Conservation (phyloP, 2,888 invertebrate genomes). For the Leptogaster cylindrica region DNA sequence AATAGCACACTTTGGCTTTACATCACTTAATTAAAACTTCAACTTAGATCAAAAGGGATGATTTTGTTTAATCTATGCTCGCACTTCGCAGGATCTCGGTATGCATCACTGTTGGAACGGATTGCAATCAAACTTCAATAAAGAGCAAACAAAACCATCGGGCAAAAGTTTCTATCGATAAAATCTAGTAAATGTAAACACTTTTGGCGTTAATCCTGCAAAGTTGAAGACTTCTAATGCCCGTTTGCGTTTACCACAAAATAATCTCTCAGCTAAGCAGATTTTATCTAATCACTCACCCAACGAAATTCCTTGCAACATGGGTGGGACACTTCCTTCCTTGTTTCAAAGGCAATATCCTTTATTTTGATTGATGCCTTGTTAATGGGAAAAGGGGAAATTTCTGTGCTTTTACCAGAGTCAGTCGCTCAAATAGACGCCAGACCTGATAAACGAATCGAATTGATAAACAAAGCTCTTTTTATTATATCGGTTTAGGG, state of each 20-base stretch:
- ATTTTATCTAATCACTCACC: constrained; percentile 14
- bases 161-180: constrained; percentile 7
- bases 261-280: constrained; percentile 22
- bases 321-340: constrained; percentile 6
- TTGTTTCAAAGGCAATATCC: constrained; percentile 11
- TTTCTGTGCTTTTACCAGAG: not conserved
- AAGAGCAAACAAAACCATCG: constrained; percentile 1
- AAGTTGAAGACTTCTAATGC: constrained; percentile 18
- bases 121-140: not conserved
- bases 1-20: no score
- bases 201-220: constrained; percentile 9
- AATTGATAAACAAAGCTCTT: not conserved
- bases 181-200: constrained; percentile 19
- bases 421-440: not conserved
- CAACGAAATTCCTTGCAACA: not conserved
- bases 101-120: not conserved
- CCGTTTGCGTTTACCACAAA: constrained; percentile 16
- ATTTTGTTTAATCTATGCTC: no score
- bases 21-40: no score
- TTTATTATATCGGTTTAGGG: not conserved
- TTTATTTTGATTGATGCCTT: constrained; percentile 23
- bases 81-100: no score
- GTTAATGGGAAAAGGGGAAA: constrained; percentile 12
- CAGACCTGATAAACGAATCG: constrained; percentile 10
- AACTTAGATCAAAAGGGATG: no score